These are phyloP conservation scores for Coregonus clupeaformis DNA, from an alignment of 2,113 vertebrate genomes.

Conservation along the genomic window DNA sequence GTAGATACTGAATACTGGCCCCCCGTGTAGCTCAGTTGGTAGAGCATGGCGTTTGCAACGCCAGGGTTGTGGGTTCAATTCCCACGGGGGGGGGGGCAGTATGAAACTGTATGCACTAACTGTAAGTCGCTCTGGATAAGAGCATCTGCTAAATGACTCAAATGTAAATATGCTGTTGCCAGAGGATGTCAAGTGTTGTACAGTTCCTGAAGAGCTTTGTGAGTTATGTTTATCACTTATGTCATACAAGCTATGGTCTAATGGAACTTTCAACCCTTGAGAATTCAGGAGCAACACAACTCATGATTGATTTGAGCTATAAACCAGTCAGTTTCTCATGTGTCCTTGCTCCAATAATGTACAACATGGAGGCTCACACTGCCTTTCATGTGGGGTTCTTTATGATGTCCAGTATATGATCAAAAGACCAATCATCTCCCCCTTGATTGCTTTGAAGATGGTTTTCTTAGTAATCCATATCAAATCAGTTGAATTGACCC, in stretches of 20 bases:
- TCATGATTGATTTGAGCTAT: neutral
- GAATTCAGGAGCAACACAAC: neutral
- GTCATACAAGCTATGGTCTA: too few species aligned
- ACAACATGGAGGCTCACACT: neutral
- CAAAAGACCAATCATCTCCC: neutral
- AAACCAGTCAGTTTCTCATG: neutral
- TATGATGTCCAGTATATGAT: neutral
- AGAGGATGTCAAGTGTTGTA: neutral
- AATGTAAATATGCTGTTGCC: too few species aligned
- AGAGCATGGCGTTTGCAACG: too few species aligned
- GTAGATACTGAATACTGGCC: too few species aligned
- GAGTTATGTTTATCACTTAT: neutral
- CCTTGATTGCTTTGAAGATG: neutral
- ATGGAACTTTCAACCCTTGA: too few species aligned
- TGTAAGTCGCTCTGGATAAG: too few species aligned
- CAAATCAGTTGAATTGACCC: neutral
- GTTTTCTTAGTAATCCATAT: neutral
- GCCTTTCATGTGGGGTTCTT: neutral
- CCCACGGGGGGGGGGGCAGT: too few species aligned
- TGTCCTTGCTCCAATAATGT: neutral
- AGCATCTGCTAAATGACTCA: too few species aligned
- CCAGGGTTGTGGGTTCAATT: too few species aligned
- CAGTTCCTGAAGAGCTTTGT: neutral
- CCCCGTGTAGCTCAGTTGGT: too few species aligned
- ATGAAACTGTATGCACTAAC: too few species aligned